phyloP scores from a whole-genome alignment of 2,797 vertebrate species.

The Coracias cyanogaster region DNA sequence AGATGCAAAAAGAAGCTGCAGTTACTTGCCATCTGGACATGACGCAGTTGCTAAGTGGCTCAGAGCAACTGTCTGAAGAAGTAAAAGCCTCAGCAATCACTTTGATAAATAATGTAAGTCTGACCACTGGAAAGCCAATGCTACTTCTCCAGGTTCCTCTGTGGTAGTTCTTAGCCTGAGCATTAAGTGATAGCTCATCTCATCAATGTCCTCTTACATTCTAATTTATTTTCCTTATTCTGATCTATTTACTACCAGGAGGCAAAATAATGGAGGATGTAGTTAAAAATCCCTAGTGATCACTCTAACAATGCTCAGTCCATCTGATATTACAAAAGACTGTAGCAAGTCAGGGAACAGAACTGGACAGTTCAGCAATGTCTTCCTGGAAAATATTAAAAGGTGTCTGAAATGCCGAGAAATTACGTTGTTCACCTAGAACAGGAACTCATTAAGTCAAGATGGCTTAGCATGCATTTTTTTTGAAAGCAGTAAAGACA shows the following conservation, averaged over 20 bases:
- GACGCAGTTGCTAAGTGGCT: background rate
- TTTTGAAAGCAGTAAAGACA: background rate
- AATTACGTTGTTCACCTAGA: background rate
- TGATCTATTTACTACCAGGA: background rate
- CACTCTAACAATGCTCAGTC: background rate
- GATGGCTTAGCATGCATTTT: background rate
- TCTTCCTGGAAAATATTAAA: background rate
- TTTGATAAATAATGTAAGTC: background rate
- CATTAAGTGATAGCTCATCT: background rate
- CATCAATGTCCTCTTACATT: background rate
- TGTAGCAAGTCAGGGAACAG: background rate
- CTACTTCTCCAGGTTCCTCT: background rate
- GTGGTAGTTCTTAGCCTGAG: background rate
- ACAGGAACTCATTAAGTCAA: background rate
- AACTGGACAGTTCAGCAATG: background rate
- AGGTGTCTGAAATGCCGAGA: background rate
- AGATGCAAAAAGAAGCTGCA: background rate
- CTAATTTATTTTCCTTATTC: background rate
- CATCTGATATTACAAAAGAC: background rate
- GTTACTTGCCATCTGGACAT: background rate
- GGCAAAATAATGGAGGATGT: background rate
- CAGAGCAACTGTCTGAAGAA: background rate
- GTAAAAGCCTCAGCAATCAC: background rate
- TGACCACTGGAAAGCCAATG: background rate
- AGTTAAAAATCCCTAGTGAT: background rate